These are phyloP conservation scores for Drosophila rubida DNA, from an alignment of 2,888 invertebrate species.

Conservation along the genomic window DNA sequence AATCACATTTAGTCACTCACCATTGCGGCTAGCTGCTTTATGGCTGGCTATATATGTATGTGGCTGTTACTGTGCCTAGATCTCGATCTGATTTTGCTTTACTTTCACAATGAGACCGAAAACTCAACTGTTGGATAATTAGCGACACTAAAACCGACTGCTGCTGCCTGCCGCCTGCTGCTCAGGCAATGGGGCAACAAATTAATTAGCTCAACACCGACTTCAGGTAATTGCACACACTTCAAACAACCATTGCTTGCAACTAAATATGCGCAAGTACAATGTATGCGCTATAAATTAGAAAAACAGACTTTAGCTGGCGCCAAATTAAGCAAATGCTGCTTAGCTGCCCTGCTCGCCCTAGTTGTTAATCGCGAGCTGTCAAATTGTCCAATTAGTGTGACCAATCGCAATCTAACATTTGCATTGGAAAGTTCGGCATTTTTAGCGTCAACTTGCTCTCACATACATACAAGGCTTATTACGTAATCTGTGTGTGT, in stretches of 20 bases:
- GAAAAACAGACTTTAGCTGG: background rate
- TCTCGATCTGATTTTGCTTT: conserved; percentile 48
- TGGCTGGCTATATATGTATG: conserved; percentile 1
- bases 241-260: conserved; percentile 23
- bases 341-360: background rate
- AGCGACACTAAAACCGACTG: conserved; percentile 66
- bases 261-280: background rate
- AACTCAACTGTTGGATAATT: conserved; percentile 63
- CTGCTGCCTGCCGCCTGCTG: conserved; percentile 15
- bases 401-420: background rate
- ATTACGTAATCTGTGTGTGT: background rate
- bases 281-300: background rate
- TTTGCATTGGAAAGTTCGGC: background rate
- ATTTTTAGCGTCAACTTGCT: background rate
- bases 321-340: background rate
- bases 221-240: conserved; percentile 45
- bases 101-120: conserved; percentile 69
- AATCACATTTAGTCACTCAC: conserved; percentile 50
- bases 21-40: conserved; percentile 25
- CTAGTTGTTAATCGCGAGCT: background rate
- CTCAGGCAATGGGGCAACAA: conserved; percentile 63
- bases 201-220: conserved; percentile 58
- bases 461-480: background rate
- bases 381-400: background rate
- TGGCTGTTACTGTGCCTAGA: background rate